Evolutionary conservation across 2,888 invertebrate species (phyloP), one percentile per base, ranked within the genome.

Genomic region (Polydrusus cervinus): DNA sequence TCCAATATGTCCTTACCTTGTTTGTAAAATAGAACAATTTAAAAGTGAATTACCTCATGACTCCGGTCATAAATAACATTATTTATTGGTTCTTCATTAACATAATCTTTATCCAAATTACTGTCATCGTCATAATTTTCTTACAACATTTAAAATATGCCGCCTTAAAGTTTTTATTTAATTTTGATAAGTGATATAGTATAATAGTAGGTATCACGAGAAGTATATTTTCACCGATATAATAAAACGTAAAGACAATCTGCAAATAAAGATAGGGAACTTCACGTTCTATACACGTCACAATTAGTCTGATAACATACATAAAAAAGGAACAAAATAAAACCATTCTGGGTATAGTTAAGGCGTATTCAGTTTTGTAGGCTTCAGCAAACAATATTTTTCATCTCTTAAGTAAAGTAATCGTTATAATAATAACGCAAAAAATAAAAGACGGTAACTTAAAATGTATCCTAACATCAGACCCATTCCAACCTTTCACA

Each of bases 131-230:
- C 66, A 25, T 80, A 79, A 43, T 30, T 55, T 75, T 74, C 47
- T 78, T 79, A 14, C 79, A 80, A 2, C 71, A 74, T 9, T 77
- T 71, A 9, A 68, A 47, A 49, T 78, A 80, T 3, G 80, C 81
- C 74, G 78, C 75, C 60, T 75, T 79, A 25, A 80, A 81, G 72
- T 79, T 65, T 38, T 81, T 80, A 57, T 80, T 75, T 18, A 10
- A 34, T 53, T 68, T 74, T 14, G 78, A 77, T 43, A 81, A 70
- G 61, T 76, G 30, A 20, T 74, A 79, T 14, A 78, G 60, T 20
- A 80, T 43, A 18, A 75, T 38, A 16, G 38, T 38, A 9, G 66
- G 38, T 14, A 6, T 11, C 3, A 18, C 38, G 5, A 53, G 6
- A 38, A 66, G 8, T 10, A 53, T 5, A 40, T 8, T 1, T 18